These are phyloP conservation scores for Caradrina clavipalpis DNA, from an alignment of 2,888 invertebrate species.

Conservation along the genomic window DNA sequence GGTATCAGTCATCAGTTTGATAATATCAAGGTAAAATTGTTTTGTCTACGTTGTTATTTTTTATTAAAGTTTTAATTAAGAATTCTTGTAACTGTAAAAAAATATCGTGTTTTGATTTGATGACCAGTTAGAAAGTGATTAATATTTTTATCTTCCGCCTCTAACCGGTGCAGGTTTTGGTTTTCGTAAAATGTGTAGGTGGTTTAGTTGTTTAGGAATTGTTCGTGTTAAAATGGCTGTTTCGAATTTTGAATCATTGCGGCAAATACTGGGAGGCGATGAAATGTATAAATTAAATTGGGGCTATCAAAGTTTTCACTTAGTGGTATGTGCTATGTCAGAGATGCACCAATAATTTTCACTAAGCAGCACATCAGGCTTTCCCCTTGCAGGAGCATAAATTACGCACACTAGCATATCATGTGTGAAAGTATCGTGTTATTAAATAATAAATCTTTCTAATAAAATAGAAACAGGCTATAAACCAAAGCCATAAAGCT, in stretches of 20 bases:
- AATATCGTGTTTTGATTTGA: slow-evolving; percentile 59
- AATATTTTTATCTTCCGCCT: slow-evolving; percentile 36
- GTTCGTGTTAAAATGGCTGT: slow-evolving; percentile 57
- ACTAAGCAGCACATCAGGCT: slow-evolving; percentile 65
- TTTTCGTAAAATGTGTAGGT: slow-evolving; percentile 72
- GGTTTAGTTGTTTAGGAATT: slow-evolving; percentile 63
- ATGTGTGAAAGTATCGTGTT: slow-evolving; percentile 72
- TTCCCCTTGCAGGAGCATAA: slow-evolving; percentile 71
- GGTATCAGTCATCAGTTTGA: slow-evolving; percentile 48
- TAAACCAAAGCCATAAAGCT: background rate
- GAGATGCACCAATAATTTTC: slow-evolving; percentile 83
- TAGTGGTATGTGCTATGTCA: slow-evolving; percentile 71
- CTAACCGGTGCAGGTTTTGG: slow-evolving; percentile 61
- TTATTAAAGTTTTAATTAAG: slow-evolving; percentile 51
- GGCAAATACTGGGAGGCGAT: slow-evolving; percentile 16
- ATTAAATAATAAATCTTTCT: slow-evolving; percentile 44
- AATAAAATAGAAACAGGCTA: slow-evolving; percentile 27
- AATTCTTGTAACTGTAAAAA: slow-evolving; percentile 68
- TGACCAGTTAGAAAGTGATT: slow-evolving; percentile 55
- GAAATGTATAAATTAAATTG: slow-evolving; percentile 30
- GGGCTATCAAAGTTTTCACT: slow-evolving; percentile 60
- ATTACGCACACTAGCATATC: slow-evolving; percentile 70
- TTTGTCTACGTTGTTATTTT: slow-evolving; percentile 60
- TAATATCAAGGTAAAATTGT: slow-evolving; percentile 65
- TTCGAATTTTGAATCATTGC: slow-evolving; percentile 43